phyloP scores from a whole-genome alignment of 92 coral and sea anemone genomes.

The Porites divaricata region DNA sequence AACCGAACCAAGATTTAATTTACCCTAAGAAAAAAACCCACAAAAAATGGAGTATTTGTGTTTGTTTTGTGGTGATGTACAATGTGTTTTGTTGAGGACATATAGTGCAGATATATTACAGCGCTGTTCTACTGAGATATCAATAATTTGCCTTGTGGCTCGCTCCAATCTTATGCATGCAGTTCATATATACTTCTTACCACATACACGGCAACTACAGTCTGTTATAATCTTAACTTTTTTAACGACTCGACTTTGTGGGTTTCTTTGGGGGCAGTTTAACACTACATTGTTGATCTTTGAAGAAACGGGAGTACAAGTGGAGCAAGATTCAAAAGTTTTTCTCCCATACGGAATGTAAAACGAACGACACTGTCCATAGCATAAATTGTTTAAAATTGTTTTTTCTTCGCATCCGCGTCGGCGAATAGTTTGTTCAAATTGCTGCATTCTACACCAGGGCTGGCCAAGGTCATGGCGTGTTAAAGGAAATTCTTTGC shows the following conservation, averaged over 20 bases:
- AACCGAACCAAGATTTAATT: no score
- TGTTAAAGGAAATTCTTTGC: neutral
- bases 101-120: no score
- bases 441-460: slow-evolving; percentile 29
- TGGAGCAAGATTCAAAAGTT: slow-evolving; percentile 30
- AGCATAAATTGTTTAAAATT: slow-evolving; percentile 22
- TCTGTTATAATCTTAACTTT: slow-evolving; percentile 28
- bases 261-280: slow-evolving; percentile 20
- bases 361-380: slow-evolving; percentile 49
- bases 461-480: slow-evolving; percentile 11
- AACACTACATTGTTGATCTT: slow-evolving; percentile 5
- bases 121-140: no score
- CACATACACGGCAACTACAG: slow-evolving; percentile 52
- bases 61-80: no score
- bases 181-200: slow-evolving; percentile 21
- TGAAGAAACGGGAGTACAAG: slow-evolving; percentile 31
- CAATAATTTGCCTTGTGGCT: no score
- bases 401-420: slow-evolving; percentile 35
- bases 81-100: no score
- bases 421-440: slow-evolving; percentile 28
- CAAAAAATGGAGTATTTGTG: no score
- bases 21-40: no score
- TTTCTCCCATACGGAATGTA: slow-evolving; percentile 26
- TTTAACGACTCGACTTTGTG: slow-evolving; percentile 16
- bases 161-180: no score